Evolutionary conservation across 1,140 invertebrate genomes (phyloP).

Genomic region (Mamestra configurata): DNA sequence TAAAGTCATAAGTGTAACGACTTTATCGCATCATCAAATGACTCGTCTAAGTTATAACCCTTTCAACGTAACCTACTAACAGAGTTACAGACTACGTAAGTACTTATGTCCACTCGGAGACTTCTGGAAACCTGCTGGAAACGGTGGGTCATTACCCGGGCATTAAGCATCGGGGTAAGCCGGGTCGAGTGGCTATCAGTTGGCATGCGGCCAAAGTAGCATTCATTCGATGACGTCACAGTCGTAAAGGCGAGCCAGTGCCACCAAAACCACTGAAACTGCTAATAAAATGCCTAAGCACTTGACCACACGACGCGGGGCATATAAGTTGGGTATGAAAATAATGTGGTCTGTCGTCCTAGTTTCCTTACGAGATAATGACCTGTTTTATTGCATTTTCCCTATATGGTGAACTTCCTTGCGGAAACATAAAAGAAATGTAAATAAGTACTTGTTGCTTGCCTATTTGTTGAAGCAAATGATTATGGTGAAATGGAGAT

Average conservation of each 20-base stretch:
- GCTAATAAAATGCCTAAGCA: constrained; percentile 45
- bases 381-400: constrained; percentile 11
- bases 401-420: not conserved
- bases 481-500: not conserved
- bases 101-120: constrained; percentile 42
- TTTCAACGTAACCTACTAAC: constrained; percentile 30
- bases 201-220: constrained; percentile 76
- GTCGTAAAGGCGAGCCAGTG: constrained; percentile 60
- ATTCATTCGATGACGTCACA: constrained; percentile 76
- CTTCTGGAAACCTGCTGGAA: constrained; percentile 67
- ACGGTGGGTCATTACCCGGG: constrained; percentile 77
- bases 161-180: constrained; percentile 72
- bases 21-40: constrained; percentile 34
- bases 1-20: constrained; percentile 38
- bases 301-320: constrained; percentile 11
- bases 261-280: constrained; percentile 41
- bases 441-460: constrained; percentile 7
- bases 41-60: constrained; percentile 24
- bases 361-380: constrained; percentile 22
- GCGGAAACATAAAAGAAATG: not conserved
- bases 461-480: not conserved
- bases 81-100: constrained; percentile 3
- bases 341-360: not conserved
- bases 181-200: constrained; percentile 75
- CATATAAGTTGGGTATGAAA: constrained; percentile 30